A percentile compares a stretch with the other conserved stretches of the same genome.
Conservation (phyloP, 2,113 vertebrate species). For the Mormyrus lacerda region DNA sequence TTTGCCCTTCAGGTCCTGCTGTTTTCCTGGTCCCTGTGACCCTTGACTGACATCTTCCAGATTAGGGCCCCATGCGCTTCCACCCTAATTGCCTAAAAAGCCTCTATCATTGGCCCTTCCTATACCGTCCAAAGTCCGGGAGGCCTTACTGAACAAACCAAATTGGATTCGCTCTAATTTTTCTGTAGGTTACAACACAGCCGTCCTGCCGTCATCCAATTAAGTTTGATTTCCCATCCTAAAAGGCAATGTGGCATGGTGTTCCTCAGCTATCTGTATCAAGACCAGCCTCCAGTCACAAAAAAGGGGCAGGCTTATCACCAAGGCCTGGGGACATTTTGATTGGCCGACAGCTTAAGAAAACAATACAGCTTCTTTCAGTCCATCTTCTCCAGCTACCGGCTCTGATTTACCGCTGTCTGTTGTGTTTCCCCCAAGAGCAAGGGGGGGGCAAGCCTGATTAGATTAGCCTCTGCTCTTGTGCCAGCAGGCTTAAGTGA, state of each 20-base stretch:
- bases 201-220: constrained; percentile 31
- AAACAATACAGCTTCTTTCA: not conserved
- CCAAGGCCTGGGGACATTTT: not conserved
- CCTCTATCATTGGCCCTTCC: constrained; percentile 1
- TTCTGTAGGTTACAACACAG: not conserved
- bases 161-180: constrained; percentile 37
- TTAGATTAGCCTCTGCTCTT: not conserved
- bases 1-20: not conserved
- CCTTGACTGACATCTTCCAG: not conserved
- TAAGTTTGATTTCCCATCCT: constrained; percentile 34
- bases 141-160: constrained; percentile 14
- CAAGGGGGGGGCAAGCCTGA: not conserved
- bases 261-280: constrained; percentile 5
- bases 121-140: not conserved
- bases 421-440: not conserved
- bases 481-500: constrained; percentile 1
- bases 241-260: constrained; percentile 28
- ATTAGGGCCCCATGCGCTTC: not conserved
- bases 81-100: not conserved
- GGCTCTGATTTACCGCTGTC: not conserved
- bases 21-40: not conserved
- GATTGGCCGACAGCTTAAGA: not conserved
- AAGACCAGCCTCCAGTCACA: not conserved
- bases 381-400: not conserved
- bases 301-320: not conserved